phyloP scores from a whole-genome alignment of 2,888 invertebrate genomes.

The Harpagoxenus sublaevis region DNA sequence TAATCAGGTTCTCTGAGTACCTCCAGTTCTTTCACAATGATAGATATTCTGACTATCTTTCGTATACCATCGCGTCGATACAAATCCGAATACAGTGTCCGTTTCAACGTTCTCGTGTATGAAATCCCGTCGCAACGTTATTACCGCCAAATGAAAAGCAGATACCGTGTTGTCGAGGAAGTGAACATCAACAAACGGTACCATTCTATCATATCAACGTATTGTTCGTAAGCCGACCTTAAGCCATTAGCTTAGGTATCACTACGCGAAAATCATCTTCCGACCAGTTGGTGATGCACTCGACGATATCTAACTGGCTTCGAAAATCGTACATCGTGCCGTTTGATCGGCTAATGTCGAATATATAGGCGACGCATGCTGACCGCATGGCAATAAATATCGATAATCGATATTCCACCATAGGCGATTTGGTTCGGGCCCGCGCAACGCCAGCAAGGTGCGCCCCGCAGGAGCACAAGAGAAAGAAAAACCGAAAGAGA shows the following conservation, averaged over 20 bases:
- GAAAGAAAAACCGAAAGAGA: conserved; percentile 57
- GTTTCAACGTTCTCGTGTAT: neutral
- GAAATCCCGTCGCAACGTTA: conserved; percentile 25
- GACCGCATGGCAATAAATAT: conserved; percentile 83
- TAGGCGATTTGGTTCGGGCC: conserved; percentile 75
- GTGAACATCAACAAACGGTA: conserved; percentile 6
- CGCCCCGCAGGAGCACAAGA: conserved; percentile 67
- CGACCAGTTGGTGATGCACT: conserved; percentile 47
- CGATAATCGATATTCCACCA: conserved; percentile 80
- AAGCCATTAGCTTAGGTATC: conserved; percentile 35
- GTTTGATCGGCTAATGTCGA: conserved; percentile 71
- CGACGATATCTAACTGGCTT: conserved; percentile 61
- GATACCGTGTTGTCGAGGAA: conserved; percentile 23
- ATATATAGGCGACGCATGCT: conserved; percentile 76
- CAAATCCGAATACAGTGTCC: neutral
- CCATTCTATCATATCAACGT: neutral
- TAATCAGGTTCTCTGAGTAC: neutral
- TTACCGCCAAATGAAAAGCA: neutral
- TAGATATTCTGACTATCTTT: neutral
- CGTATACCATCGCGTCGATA: neutral
- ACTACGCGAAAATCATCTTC: conserved; percentile 30
- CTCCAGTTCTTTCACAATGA: neutral
- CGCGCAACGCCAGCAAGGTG: conserved; percentile 54
- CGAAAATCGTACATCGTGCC: conserved; percentile 65
- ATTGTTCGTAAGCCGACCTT: conserved; percentile 20